Percentiles rank a stretch among this genome's conserved stretches.
Evolutionary conservation across 2,113 vertebrate species (phyloP).

Genomic region (Gallinago paraguaiae): DNA sequence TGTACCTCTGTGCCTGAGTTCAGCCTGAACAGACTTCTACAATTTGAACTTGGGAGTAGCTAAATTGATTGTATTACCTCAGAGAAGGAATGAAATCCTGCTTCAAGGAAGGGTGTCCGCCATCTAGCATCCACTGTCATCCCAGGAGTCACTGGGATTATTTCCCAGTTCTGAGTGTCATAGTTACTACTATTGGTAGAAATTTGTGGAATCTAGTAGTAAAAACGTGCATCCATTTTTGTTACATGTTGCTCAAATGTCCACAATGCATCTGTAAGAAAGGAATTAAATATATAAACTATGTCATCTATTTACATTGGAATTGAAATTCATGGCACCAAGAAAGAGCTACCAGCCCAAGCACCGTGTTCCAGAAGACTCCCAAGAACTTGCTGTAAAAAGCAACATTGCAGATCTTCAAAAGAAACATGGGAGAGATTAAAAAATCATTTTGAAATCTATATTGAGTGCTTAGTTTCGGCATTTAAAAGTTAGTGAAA

Average conservation of each 20-base stretch:
- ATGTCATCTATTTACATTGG: background rate
- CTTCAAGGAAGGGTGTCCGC: background rate
- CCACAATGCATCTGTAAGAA: background rate
- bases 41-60: background rate
- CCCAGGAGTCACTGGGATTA: background rate
- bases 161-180: background rate
- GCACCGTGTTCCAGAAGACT: accelerated
- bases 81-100: background rate
- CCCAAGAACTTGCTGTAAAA: background rate
- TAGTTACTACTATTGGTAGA: background rate
- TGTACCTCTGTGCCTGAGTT: background rate
- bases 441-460: background rate
- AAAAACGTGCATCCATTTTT: background rate
- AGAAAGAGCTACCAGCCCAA: background rate
- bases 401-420: background rate
- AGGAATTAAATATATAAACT: background rate
- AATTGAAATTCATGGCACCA: background rate
- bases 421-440: background rate
- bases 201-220: background rate
- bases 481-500: background rate
- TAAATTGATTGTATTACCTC: background rate
- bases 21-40: background rate
- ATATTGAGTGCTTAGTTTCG: background rate
- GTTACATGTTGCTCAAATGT: background rate
- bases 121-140: background rate